Conservation (phyloP, 2,888 invertebrate genomes). For the Platynereis dumerilii region DNA sequence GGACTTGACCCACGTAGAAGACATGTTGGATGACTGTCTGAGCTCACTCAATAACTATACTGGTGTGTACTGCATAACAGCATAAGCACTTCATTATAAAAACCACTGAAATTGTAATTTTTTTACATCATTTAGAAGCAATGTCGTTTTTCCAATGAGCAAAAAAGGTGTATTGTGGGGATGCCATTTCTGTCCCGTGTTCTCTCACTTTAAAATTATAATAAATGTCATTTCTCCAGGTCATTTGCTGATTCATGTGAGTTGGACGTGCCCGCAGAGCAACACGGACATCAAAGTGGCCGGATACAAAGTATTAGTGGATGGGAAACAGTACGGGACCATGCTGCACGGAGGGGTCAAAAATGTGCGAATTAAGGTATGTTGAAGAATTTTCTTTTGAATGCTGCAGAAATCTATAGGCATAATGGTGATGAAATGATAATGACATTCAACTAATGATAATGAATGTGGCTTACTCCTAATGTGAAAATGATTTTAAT, state of each 20-base stretch:
- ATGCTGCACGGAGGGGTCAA: conserved; percentile 57
- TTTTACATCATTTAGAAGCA: too few relatives aligned
- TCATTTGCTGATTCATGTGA: conserved; percentile 58
- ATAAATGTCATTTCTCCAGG: conserved; percentile 42
- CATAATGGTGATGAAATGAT: background rate
- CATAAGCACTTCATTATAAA: too few relatives aligned
- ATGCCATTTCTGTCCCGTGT: too few relatives aligned
- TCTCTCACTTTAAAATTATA: too few relatives aligned
- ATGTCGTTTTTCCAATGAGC: too few relatives aligned
- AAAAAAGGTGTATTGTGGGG: too few relatives aligned
- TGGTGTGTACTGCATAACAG: conserved; percentile 46
- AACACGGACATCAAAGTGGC: conserved; percentile 54
- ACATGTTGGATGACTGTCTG: conserved; percentile 58
- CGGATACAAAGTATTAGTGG: conserved; percentile 61
- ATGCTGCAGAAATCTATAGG: background rate
- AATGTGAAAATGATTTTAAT: too few relatives aligned
- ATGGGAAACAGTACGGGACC: conserved; percentile 63
- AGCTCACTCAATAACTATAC: conserved; percentile 56
- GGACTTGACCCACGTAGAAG: conserved; percentile 55
- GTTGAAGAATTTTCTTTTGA: conserved; percentile 12
- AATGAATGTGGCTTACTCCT: too few relatives aligned
- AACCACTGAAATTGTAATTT: too few relatives aligned
- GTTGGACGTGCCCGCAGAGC: conserved; percentile 59
- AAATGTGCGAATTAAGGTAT: conserved; percentile 59
- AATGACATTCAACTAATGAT: too few relatives aligned